These are phyloP conservation scores for Morbakka virulenta DNA, from an alignment of 30 jellyfish, hydroid and myxozoan species.

Conservation along the genomic window DNA sequence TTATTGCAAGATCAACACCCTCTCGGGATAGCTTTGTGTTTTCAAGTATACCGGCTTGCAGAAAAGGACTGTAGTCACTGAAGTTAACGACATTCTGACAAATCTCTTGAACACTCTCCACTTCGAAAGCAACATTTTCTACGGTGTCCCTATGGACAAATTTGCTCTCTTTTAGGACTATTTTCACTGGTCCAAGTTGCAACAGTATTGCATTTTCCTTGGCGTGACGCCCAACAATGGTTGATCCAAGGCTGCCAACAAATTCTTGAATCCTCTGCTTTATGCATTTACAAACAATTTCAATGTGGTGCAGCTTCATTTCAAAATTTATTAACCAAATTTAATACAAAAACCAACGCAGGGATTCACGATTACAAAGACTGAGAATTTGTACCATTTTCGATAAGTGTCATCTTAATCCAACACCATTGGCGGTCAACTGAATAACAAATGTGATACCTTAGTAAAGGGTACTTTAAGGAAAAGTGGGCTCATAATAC, in stretches of 20 bases:
- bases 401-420: not conserved
- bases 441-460: not conserved
- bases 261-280: conserved; percentile 31
- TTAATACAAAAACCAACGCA: no score
- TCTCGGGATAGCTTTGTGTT: not conserved
- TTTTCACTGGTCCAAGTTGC: no score
- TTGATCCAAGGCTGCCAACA: conserved; percentile 38
- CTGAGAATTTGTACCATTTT: not conserved
- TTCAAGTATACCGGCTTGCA: not conserved
- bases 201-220: no score
- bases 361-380: no score
- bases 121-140: conserved; percentile 76
- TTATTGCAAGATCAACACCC: conserved; percentile 49
- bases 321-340: not conserved
- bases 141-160: conserved; percentile 51
- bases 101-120: conserved; percentile 13
- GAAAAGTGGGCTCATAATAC: no score
- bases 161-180: conserved; percentile 42
- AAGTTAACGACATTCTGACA: conserved; percentile 33
- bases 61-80: no score
- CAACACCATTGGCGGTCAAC: not conserved
- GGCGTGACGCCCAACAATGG: no score
- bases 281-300: conserved; percentile 50
- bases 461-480: no score
- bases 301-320: conserved; percentile 86